These are phyloP conservation scores for Turnix velox DNA, from an alignment of 2,113 vertebrate genomes.

Conservation along the genomic window DNA sequence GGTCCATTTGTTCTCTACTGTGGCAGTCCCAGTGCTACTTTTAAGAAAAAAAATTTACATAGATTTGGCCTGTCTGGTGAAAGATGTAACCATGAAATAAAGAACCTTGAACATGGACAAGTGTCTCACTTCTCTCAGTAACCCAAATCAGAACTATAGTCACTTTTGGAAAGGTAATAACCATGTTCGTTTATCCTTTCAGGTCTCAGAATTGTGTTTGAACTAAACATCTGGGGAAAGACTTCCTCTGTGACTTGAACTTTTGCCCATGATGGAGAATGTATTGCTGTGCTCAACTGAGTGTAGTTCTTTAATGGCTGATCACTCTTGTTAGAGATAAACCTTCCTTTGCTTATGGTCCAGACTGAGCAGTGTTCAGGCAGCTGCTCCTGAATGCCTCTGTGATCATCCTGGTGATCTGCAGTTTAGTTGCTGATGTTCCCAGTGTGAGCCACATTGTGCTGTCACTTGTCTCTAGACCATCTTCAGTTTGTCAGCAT, in stretches of 20 bases:
- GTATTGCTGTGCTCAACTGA: not conserved
- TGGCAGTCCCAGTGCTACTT: not conserved
- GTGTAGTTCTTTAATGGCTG: accelerated
- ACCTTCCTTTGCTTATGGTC: not conserved
- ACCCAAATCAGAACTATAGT: not conserved
- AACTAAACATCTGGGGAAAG: not conserved
- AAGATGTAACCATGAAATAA: not conserved
- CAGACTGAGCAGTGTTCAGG: not conserved
- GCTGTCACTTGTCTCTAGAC: not conserved
- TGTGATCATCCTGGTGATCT: not conserved
- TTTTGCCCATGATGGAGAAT: not conserved
- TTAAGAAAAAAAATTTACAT: not conserved
- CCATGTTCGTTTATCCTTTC: not conserved
- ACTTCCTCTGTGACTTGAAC: not conserved
- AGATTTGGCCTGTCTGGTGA: not conserved
- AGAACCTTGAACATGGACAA: not conserved
- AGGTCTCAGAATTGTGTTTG: not conserved
- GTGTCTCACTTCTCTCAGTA: not conserved
- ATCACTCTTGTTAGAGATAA: not conserved
- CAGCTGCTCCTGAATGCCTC: not conserved
- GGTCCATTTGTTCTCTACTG: not conserved
- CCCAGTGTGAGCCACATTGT: accelerated
- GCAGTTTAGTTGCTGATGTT: not conserved
- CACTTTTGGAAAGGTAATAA: not conserved
- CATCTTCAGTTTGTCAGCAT: not conserved